Evolutionary conservation across 2,797 vertebrate species (phyloP).

Genomic region (Avahi laniger): DNA sequence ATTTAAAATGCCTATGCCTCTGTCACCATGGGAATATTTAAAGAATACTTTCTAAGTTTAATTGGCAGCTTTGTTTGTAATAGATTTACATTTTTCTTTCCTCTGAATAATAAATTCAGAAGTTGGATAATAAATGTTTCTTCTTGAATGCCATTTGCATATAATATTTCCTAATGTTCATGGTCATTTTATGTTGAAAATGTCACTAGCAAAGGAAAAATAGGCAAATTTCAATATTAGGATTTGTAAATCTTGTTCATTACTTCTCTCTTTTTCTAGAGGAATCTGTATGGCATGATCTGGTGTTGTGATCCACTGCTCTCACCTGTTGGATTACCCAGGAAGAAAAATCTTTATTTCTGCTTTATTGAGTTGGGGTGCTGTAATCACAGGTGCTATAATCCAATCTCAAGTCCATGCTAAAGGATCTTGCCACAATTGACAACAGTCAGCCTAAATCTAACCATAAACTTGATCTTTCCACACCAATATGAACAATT

Average conservation of each 20-base stretch:
- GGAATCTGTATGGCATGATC: neutral
- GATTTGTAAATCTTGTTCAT: neutral
- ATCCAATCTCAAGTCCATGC: neutral
- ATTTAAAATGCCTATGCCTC: neutral
- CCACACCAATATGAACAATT: neutral
- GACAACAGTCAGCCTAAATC: neutral
- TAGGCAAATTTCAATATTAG: neutral
- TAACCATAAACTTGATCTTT: neutral
- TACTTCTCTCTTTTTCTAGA: neutral
- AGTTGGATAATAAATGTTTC: constrained; percentile 35
- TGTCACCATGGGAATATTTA: constrained; percentile 15
- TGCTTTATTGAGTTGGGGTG: neutral
- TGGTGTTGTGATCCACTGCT: neutral
- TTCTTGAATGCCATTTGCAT: constrained; percentile 57
- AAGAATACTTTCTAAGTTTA: constrained; percentile 53
- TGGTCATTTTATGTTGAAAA: constrained; percentile 25
- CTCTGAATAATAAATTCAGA: constrained; percentile 49
- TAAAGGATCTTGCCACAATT: neutral
- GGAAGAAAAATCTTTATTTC: neutral
- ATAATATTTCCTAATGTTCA: constrained; percentile 35
- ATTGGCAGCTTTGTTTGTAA: constrained; percentile 62
- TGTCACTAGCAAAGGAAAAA: constrained; percentile 11
- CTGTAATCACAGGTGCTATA: neutral
- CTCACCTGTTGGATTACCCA: neutral
- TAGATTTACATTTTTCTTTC: constrained; percentile 53